Base-by-base conservation (phyloP, 2,797 vertebrate genomes). In the Gymnoscopelus braueri region DNA sequence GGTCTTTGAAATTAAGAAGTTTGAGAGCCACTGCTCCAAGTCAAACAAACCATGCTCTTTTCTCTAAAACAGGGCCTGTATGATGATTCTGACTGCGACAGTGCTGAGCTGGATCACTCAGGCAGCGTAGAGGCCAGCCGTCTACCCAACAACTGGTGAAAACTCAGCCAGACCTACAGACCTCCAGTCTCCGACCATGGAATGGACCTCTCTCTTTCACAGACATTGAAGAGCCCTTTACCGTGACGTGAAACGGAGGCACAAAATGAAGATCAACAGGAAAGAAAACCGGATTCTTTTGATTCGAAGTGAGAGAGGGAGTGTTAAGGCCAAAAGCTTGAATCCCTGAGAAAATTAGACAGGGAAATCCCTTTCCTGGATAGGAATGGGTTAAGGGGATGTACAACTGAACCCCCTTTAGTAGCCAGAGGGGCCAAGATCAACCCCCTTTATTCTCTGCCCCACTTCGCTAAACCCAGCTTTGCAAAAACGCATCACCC, bases 31-130 rank as follows among this genome's bases (percentile, higher is more conserved):
- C 44, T 67, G 10, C 9, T 71, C 3, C 67, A 35, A 71, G 9
- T 39, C 15, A 5, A 3, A 52, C 47, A 26, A 5, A 6, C 44
- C n/a, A n/a, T 60, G 15, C 8, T 67, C 58, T 39, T 23, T 60
- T 19, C 75, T 75, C 73, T 78, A 14, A 68, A 71, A 26, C 81
- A 93, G 88, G 84, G 83, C 5, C 79, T 90, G 69, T 94, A 91
- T 6, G 96, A 97, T 68, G 96, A 97, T 88, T 97, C 96, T 0
- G 96, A 97, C 92, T 96, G 95, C 60, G 96, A 97, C 92, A 96
- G 95, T 24, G 88, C 94, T 3, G 96, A 97, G 85, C 81, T 96
- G 84, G 96, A 97, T 83, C 95, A 96, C 77, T 94, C 95, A 35
- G 94, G 94, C 91, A 94, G 92, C 29, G 88, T 91, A 29, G 95